Base-by-base conservation (phyloP, 2,797 vertebrate species). In the Cyprinella venusta region DNA sequence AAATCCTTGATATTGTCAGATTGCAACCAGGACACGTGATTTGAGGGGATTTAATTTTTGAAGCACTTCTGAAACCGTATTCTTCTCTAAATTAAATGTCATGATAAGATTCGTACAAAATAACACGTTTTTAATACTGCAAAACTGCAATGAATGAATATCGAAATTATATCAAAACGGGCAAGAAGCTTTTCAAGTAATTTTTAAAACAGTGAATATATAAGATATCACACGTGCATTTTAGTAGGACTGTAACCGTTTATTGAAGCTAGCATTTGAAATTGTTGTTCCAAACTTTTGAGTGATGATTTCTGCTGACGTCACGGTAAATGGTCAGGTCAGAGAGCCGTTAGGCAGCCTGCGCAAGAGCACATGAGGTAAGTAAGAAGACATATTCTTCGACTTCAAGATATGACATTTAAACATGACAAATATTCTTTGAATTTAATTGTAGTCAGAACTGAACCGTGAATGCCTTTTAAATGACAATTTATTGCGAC, bases 41-140 rank as follows among this genome's bases (percentile, higher is more conserved):
- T 36, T n/a, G 21, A 13, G n/a, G 26, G 12, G 8, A 21, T 76
- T 26, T 19, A 21, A 16, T 56, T 52, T 38, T 95, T 96, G 94
- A 95, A 61, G 52, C 63, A 95, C 95, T 96, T 26, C 95, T 96
- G 26, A 45, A 45, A 48, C 26, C 12, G 4, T 33, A 6, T 26
- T 59, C 2, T 40, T 24, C 6, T 52, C n/a, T 16, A 6, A 36
- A n/a, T 76, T 1, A 38, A 59, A 24, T 6, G 36, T 2, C 24
- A 5, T n/a, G n/a, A n/a, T n/a, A 1, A 30, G 6, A 26, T 80
- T 10, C 12, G 15, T 8, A 19, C 7, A 42, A 59, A 40, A 69
- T 30, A 69, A 15, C 15, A 19, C 0, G 6, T 13, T 21, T 30
- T 76, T 19, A 72, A 6, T 38, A 9, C 12, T 40, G 12, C 36